Conservation (phyloP, 2,113 vertebrate species). For the Salvator merianae region DNA sequence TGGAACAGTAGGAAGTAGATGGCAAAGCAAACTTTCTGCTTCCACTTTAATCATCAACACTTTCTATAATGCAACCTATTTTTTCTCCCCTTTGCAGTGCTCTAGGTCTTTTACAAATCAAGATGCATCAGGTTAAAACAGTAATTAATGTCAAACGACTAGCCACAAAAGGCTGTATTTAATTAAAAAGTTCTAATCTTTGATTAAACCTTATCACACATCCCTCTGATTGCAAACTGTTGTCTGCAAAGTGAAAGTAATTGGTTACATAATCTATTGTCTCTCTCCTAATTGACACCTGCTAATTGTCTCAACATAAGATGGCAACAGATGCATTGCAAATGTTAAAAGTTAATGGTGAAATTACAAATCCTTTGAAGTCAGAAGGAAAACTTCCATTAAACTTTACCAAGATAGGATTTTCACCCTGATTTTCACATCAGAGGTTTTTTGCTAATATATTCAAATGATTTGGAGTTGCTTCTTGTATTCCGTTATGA, state of each 20-base stretch:
- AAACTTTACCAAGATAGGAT: background rate
- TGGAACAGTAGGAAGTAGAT: conserved; percentile 54
- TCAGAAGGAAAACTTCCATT: background rate
- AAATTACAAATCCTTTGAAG: conserved; percentile 4
- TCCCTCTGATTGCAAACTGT: conserved; percentile 73
- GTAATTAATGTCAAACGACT: conserved; percentile 81
- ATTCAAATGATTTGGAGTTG: conserved; percentile 9
- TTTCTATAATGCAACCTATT: conserved; percentile 68
- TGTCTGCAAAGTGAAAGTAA: conserved; percentile 72
- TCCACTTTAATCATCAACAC: conserved; percentile 74
- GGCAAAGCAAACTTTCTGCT: conserved; percentile 67
- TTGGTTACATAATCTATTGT: conserved; percentile 68
- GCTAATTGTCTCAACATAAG: conserved; percentile 68
- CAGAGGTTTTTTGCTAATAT: background rate
- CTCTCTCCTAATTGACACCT: conserved; percentile 70
- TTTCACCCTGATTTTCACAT: conserved; percentile 2
- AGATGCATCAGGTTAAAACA: conserved; percentile 77
- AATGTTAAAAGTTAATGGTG: conserved; percentile 49
- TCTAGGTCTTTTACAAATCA: conserved; percentile 75
- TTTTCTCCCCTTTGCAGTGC: conserved; percentile 60
- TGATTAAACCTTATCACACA: conserved; percentile 75
- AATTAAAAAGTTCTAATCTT: conserved; percentile 83
- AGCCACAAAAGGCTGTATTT: conserved; percentile 74
- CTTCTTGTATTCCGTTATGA: conserved; percentile 7
- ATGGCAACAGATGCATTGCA: conserved; percentile 55